Base-by-base conservation (phyloP, 2,113 vertebrate genomes). In the Colinus virginianus region DNA sequence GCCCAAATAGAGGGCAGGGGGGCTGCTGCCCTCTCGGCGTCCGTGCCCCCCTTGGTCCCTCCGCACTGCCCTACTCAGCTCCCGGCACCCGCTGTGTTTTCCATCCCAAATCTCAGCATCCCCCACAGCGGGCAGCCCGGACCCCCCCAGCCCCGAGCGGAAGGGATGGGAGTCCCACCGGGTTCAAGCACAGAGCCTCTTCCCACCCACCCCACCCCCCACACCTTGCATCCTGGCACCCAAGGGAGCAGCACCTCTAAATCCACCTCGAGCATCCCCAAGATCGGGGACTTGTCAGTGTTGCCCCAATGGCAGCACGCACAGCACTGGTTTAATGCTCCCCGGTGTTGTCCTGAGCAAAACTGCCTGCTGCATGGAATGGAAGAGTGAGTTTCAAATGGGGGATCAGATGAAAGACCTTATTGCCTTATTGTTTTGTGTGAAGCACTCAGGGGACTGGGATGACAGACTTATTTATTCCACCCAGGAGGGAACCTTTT, bases 281-380 rank as follows among this genome's bases (percentile, higher is more conserved):
- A 58, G 77, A 80, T 58, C 53, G 16, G 26, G 61, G 78, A 61
- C 56, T 75, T 83, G 46, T 53, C 61, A 4, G 22, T 32, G 68
- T 84, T 90, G 56, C 61, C 38, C 68, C 69, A 40, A 4, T 43
- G 3, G 53, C 59, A 6, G 78, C 84, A 30, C 8, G 3, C 74
- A 53, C 53, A 2, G 13, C 11, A 69, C 76, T 94, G 17, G 75
- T 90, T 92, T 75, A 74, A 75, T 64, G 90, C 87, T 87, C 92
- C 88, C 40, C 4, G 9, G 28, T 19, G 38, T 22, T 53, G 85
- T 92, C 92, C 79, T 0, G 0, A 25, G 78, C 21, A 36, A 77
- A 91, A 20, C 22, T 36, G 13, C 43, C 4, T 0, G 15, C 21
- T 3, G 1, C 43, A 51, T 68, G 85, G 67, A 85, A 90, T 63